A percentile compares a stretch with the other conserved stretches of the same genome.
Evolutionary conservation across 2,888 invertebrate genomes (phyloP).

Genomic region (Drosophila paramelanica): DNA sequence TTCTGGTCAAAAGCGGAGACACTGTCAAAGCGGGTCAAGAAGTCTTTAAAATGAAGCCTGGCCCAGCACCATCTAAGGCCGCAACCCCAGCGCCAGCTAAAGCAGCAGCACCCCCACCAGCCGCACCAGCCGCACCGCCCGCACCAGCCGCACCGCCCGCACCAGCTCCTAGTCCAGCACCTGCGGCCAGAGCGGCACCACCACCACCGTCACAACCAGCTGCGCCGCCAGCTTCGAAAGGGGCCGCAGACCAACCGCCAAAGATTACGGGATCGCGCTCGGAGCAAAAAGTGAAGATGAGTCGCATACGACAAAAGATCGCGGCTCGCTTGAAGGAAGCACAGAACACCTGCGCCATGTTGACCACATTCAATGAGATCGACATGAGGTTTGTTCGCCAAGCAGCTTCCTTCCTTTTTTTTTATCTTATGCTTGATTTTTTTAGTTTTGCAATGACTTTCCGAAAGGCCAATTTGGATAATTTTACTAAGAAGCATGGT

Average conservation of each 20-base stretch:
- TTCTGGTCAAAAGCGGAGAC: conserved; percentile 95
- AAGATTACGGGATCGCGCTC: conserved; percentile 95
- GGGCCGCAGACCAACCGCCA: conserved; percentile 85
- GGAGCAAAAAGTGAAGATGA: conserved; percentile 99
- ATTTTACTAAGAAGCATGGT: conserved; percentile 96
- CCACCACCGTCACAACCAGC: conserved; percentile 53
- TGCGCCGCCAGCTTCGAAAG: conserved; percentile 82
- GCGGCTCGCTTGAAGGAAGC: conserved; percentile 98
- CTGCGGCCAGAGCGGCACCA: neutral
- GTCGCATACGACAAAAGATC: conserved; percentile 97
- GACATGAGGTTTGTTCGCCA: conserved; percentile 90
- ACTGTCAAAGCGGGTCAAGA: conserved; percentile 95
- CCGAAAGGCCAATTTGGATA: conserved; percentile 94
- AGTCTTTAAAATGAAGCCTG: conserved; percentile 90
- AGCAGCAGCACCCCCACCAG: conserved; percentile 84
- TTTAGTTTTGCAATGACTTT: conserved; percentile 95
- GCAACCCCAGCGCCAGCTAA: conserved; percentile 76
- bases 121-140: conserved; percentile 83
- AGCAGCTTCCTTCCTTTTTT: neutral
- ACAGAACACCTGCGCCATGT: conserved; percentile 98
- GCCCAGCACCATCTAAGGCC: conserved; percentile 85
- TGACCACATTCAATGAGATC: conserved; percentile 99
- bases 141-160: conserved; percentile 86
- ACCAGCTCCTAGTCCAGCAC: conserved; percentile 2
- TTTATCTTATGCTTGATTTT: neutral